Conservation (phyloP, 2,113 vertebrate species). For the Emberiza fucata region DNA sequence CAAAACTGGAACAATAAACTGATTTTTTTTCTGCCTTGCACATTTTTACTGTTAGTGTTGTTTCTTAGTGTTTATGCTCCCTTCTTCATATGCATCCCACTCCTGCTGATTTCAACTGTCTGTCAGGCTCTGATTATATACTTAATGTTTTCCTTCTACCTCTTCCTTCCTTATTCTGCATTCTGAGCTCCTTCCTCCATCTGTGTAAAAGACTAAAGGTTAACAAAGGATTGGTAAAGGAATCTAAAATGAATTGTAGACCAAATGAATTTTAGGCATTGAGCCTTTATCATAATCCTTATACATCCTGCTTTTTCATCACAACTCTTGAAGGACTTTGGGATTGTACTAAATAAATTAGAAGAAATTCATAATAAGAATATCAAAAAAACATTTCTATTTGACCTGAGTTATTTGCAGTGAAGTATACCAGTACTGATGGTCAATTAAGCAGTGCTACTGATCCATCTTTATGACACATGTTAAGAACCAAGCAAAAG, state of each 20-base stretch:
- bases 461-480: not conserved
- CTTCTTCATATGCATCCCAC: not conserved
- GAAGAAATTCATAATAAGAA: not conserved
- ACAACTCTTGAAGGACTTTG: not conserved
- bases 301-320: not conserved
- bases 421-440: not conserved
- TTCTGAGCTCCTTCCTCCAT: not conserved
- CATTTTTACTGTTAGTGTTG: rapidly evolving
- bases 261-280: not conserved
- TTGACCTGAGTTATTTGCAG: not conserved
- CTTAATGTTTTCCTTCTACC: not conserved
- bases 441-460: not conserved
- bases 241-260: not conserved
- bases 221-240: not conserved
- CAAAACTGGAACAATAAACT: not conserved
- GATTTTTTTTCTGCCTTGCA: not conserved
- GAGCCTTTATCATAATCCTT: not conserved
- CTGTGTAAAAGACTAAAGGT: not conserved
- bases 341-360: not conserved
- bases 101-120: not conserved
- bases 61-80: not conserved
- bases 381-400: not conserved
- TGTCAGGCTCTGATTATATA: not conserved
- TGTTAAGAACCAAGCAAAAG: not conserved
- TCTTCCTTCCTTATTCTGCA: not conserved